Base-by-base conservation (phyloP, 2,797 vertebrate genomes). In the Echeneis naucrates region DNA sequence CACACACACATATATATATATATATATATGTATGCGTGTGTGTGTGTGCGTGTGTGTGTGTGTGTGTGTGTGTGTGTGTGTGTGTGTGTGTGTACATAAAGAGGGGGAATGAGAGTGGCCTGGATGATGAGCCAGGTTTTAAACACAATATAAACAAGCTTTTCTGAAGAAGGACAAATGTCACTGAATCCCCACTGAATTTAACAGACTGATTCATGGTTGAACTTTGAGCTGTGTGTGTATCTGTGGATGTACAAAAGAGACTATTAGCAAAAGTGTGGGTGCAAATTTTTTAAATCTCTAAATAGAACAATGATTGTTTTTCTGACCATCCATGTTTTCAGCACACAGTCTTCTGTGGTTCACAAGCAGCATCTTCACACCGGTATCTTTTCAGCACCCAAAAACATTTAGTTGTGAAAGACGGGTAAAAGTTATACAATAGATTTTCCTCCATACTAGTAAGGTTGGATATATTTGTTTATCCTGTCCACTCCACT, bases 371-470 rank as follows among this genome's bases (percentile, higher is more conserved):
- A n/a, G 57, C 68, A 27, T 19, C 53, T 45, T 21, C 21, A 40
- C 47, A 62, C 12, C 26, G 33, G 56, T 19, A 45, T 59, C 55
- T n/a, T 27, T 40, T 33, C 52, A 63, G 56, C 47, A 40, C 54
- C 44, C 19, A 57, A 1, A 53, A 26, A 0, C 1, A 0, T 68
- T 75, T 35, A 40, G 40, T 68, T 1, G 19, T 24, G 21, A 35
- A 19, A 35, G 57, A 4, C 13, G 56, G 9, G 55, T 38, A 57
- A 52, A 37, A 60, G 61, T 71, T 57, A 17, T 52, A 68, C 51
- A 68, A 80, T 77, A 71, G 75, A 77, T 78, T 78, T 75, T 64
- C 54, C 57, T 55, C 69, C 54, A 60, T 66, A 37, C 35, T 33
- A 11, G 50, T 66, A 48, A 44, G 56, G 57, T 35, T 65, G 30